These are phyloP conservation scores for Pocota personata DNA, from an alignment of 2,888 invertebrate genomes.

Conservation along the genomic window DNA sequence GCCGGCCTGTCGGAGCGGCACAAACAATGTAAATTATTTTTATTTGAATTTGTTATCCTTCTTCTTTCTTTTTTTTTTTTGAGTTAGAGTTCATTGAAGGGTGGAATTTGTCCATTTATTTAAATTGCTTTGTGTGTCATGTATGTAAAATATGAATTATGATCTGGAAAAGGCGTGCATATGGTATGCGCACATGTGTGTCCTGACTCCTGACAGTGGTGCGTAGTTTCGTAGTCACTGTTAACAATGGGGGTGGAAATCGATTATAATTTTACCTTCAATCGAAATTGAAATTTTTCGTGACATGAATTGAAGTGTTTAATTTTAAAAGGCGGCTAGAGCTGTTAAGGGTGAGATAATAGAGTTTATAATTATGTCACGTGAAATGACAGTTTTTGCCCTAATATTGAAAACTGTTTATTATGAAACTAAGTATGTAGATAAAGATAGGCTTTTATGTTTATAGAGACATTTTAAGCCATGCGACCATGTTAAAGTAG, in stretches of 20 bases:
- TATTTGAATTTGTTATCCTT: slow-evolving; percentile 52
- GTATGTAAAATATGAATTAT: slow-evolving; percentile 69
- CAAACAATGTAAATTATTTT: slow-evolving; percentile 46
- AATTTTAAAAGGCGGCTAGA: slow-evolving; percentile 23
- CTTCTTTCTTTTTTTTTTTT: neutral
- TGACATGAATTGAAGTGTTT: slow-evolving; percentile 26
- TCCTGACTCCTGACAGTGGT: slow-evolving; percentile 10
- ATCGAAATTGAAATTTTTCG: slow-evolving; percentile 39
- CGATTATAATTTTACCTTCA: slow-evolving; percentile 46
- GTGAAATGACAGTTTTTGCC: neutral
- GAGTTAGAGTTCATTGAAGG: slow-evolving; percentile 41
- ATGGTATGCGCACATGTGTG: slow-evolving; percentile 34
- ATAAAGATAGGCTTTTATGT: neutral
- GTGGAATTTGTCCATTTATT: slow-evolving; percentile 67
- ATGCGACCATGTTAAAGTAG: too few relatives aligned
- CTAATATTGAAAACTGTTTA: neutral
- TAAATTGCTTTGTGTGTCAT: slow-evolving; percentile 59
- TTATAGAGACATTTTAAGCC: too few relatives aligned
- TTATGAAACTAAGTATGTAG: neutral
- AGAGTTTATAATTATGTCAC: slow-evolving; percentile 8
- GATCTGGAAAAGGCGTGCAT: slow-evolving; percentile 42
- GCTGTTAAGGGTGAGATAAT: slow-evolving; percentile 22
- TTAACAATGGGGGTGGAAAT: slow-evolving; percentile 67
- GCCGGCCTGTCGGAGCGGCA: neutral
- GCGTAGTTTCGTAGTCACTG: slow-evolving; percentile 4